Base-by-base conservation (phyloP, 1,140 invertebrate genomes). In the Conopomorpha cramerella region DNA sequence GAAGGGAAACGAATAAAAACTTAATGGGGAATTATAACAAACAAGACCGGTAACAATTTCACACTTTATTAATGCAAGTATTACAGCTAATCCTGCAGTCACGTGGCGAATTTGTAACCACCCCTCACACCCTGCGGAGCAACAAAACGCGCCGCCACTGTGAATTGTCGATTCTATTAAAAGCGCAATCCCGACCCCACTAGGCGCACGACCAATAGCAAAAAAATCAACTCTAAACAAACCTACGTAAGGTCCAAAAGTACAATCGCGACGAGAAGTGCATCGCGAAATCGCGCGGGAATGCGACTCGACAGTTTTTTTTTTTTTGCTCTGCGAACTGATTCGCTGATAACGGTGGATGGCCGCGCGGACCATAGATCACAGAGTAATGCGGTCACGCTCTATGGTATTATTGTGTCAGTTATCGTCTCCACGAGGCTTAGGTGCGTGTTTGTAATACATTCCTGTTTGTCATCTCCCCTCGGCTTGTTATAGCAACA, bases 31-130 rank as follows among this genome's bases (percentile, higher is more conserved):
- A 68, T 72, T 70, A 72, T 62, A 65, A 64, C 65, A 68, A 74
- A 71, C 62, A 72, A 43, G 45, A 43, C 39, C 47, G 58, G 65
- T 68, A 51, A 57, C 68, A 73, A 76, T 76, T 76, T 76, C 64
- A 76, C 71, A 76, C 71, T 76, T 76, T 76, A 76, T 76, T 76
- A 76, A 72, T 70, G 64, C 60, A 61, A 73, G 67, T 73, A 76
- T 73, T 76, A 72, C 45, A 45, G 60, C 64, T 76, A 73, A 76
- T 76, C 65, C 71, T 66, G 45, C 55, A 51, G 71, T 57, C 71
- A 73, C 71, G 71, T 68, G 71, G 57, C 67, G 54, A 71, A 66
- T 70, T 70, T n/a, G n/a, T n/a, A n/a, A n/a, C n/a, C n/a, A n/a
- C n/a, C n/a, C n/a, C n/a, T n/a, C n/a, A n/a, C n/a, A n/a, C n/a